phyloP scores from a whole-genome alignment of 2,888 invertebrate species.

The Athalia cordata region DNA sequence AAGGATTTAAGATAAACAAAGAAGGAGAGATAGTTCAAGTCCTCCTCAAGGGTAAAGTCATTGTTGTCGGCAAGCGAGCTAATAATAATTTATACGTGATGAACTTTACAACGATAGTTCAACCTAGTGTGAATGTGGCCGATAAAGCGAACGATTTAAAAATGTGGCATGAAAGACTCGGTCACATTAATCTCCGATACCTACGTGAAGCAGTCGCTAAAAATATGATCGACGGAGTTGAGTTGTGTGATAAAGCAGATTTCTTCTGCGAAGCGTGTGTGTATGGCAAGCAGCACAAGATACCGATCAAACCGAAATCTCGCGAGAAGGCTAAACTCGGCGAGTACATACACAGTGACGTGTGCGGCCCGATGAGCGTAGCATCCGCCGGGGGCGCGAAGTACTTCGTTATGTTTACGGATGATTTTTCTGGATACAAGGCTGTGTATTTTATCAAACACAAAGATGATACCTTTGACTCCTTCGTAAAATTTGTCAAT shows the following conservation, averaged over 20 bases:
- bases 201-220: constrained; percentile 49
- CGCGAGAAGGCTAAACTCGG: not conserved
- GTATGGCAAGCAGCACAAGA: constrained; percentile 4
- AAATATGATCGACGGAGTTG: constrained; percentile 46
- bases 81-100: constrained; percentile 50
- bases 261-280: constrained; percentile 48
- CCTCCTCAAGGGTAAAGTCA: not conserved
- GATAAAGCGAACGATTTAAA: constrained; percentile 29
- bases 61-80: constrained; percentile 49
- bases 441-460: constrained; percentile 20
- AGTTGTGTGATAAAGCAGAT: constrained; percentile 47
- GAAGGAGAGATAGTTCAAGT: constrained; percentile 39
- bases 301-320: not conserved
- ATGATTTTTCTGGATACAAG: constrained; percentile 2
- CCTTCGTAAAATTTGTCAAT: not conserved
- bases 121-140: not conserved
- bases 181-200: constrained; percentile 52
- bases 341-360: constrained; percentile 26
- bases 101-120: constrained; percentile 40
- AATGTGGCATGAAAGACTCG: constrained; percentile 53
- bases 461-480: not conserved
- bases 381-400: constrained; percentile 18
- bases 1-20: constrained; percentile 48
- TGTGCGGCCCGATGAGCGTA: constrained; percentile 11
- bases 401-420: constrained; percentile 12